phyloP scores from a whole-genome alignment of 2,888 invertebrate genomes.

The Spodoptera picta region DNA sequence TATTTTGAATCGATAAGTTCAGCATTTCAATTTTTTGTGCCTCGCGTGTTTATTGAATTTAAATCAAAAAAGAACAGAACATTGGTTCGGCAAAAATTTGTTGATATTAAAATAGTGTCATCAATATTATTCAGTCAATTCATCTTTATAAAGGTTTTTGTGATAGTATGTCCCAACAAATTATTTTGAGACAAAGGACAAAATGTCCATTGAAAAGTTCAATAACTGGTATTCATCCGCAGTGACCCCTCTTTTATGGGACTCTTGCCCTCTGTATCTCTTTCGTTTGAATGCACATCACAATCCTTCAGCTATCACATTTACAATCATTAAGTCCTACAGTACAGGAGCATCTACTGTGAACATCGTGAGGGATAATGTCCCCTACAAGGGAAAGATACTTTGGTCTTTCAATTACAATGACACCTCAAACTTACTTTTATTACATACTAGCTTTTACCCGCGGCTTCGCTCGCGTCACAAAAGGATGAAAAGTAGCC shows the following conservation, averaged over 20 bases:
- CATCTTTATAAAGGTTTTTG: no score
- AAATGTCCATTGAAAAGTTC: slow-evolving; percentile 39
- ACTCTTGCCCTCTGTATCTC: slow-evolving; percentile 60
- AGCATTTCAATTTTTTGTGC: slow-evolving; percentile 36
- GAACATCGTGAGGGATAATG: slow-evolving; percentile 1
- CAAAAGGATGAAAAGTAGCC: no score
- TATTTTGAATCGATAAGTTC: slow-evolving; percentile 44
- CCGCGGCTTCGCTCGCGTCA: no score
- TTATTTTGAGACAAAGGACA: slow-evolving; percentile 9
- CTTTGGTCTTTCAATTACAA: not conserved
- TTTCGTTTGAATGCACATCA: slow-evolving; percentile 63
- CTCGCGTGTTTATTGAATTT: slow-evolving; percentile 24
- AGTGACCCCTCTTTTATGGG: slow-evolving; percentile 50
- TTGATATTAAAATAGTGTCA: not conserved
- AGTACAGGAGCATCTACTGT: slow-evolving; percentile 14
- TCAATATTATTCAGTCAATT: no score
- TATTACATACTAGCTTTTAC: no score
- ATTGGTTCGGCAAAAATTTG: not conserved
- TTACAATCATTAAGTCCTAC: slow-evolving; percentile 58
- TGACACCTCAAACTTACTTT: no score
- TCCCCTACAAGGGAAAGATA: slow-evolving; percentile 5
- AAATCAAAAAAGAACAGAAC: not conserved
- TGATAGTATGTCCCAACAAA: no score
- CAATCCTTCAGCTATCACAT: slow-evolving; percentile 56
- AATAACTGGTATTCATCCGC: slow-evolving; percentile 34